Percentiles rank a stretch among this genome's conserved stretches.
Conservation (phyloP, 1,140 invertebrate genomes). For the Zaprionus africanus region DNA sequence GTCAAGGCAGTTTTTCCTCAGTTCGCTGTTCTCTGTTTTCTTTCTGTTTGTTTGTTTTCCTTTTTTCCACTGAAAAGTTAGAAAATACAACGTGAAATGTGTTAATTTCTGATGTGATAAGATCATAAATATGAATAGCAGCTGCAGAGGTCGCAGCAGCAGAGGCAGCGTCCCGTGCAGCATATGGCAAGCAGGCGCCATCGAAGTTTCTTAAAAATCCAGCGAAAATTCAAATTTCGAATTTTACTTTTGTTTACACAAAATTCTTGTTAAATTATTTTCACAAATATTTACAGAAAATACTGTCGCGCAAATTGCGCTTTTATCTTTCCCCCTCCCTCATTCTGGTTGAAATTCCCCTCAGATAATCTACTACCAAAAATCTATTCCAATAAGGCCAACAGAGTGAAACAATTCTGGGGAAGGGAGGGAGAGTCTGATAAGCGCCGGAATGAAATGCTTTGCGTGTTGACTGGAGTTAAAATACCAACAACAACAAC, state of each 20-base stretch:
- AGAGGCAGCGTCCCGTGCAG: slow-evolving; percentile 2
- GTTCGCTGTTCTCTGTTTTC: neutral
- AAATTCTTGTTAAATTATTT: slow-evolving; percentile 2
- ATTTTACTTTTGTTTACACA: slow-evolving; percentile 7
- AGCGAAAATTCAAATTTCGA: neutral
- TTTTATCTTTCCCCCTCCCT: neutral
- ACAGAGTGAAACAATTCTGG: neutral
- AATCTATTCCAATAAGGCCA: neutral
- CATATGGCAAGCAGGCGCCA: slow-evolving; percentile 33
- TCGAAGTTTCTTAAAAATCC: neutral
- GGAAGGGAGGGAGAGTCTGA: slow-evolving; percentile 6
- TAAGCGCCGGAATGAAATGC: slow-evolving; percentile 17
- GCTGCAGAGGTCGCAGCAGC: too few relatives aligned
- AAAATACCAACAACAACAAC: slow-evolving; percentile 20
- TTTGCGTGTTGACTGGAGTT: slow-evolving; percentile 40
- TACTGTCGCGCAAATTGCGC: neutral
- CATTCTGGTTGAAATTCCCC: neutral
- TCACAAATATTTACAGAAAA: slow-evolving; percentile 1
- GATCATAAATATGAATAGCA: slow-evolving; percentile 39
- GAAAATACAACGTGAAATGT: slow-evolving; percentile 24
- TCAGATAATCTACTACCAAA: neutral
- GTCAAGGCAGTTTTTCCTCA: neutral
- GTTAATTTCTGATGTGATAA: slow-evolving; percentile 32
- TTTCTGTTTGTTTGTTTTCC: slow-evolving; percentile 25
- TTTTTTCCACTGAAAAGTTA: neutral